Evolutionary conservation across 2,797 vertebrate species (phyloP).

Genomic region (Sardinella longiceps): DNA sequence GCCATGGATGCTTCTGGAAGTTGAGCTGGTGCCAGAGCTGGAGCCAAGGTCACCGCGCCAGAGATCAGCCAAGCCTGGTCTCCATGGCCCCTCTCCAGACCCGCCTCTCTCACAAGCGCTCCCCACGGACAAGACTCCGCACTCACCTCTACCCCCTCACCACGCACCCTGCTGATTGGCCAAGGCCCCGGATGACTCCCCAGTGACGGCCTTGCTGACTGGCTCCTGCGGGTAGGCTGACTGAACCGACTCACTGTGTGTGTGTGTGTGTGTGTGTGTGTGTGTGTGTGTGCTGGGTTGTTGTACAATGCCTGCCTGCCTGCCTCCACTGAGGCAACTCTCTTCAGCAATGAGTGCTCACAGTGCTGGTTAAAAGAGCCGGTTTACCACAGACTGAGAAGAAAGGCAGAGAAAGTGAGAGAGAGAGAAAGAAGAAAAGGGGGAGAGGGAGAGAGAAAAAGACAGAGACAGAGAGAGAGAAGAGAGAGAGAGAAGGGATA

Average conservation of each 20-base stretch:
- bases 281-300: constrained; percentile 1
- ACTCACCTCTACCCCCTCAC: constrained; percentile 9
- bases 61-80: constrained; percentile 47
- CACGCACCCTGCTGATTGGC: constrained; percentile 20
- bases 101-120: background rate
- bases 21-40: background rate
- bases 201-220: background rate
- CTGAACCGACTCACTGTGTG: background rate
- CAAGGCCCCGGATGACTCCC: constrained; percentile 54
- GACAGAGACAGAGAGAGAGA: too few species aligned
- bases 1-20: background rate
- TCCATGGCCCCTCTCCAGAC: constrained; percentile 31
- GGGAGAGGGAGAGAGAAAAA: too few species aligned
- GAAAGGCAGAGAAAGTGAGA: background rate
- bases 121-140: background rate
- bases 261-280: constrained; percentile 4
- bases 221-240: background rate
- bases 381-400: background rate
- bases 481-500: too few species aligned
- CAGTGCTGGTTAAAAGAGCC: constrained; percentile 29
- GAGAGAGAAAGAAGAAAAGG: too few species aligned
- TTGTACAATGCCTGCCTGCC: constrained; percentile 32
- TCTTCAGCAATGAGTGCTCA: constrained; percentile 23
- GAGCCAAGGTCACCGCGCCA: constrained; percentile 51
- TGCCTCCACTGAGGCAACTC: constrained; percentile 36